Conservation (phyloP, 1,140 invertebrate genomes). For the Panagrolaimus sp. region DNA sequence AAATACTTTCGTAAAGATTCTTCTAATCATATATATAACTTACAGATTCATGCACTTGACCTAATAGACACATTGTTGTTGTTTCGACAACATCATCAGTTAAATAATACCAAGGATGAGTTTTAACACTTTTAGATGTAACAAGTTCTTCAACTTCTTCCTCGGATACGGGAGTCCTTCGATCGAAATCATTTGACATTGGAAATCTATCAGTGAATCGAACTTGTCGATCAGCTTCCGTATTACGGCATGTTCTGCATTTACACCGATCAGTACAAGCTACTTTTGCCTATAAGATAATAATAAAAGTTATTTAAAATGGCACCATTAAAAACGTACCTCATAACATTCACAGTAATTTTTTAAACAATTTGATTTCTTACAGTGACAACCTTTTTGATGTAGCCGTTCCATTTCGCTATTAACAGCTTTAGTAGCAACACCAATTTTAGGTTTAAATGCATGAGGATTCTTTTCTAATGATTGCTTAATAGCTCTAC, state of each 20-base stretch:
- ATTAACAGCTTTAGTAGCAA: constrained; percentile 41
- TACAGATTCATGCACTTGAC: constrained; percentile 78
- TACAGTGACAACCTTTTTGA: constrained; percentile 98
- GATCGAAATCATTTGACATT: constrained; percentile 37
- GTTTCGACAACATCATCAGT: constrained; percentile 89
- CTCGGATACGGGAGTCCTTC: constrained; percentile 30
- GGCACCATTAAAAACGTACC: constrained; percentile 64
- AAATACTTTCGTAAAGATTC: not conserved
- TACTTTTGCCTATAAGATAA: constrained; percentile 78
- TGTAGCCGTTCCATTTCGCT: constrained; percentile 70
- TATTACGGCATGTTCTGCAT: constrained; percentile 92
- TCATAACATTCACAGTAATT: constrained; percentile 99
- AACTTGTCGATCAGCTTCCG: constrained; percentile 69
- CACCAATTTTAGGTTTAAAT: constrained; percentile 93
- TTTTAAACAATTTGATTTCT: constrained; percentile 93
- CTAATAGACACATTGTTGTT: constrained; percentile 85
- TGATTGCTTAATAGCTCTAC: constrained; percentile 83
- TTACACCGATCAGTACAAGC: constrained; percentile 93
- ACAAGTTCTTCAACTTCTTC: constrained; percentile 27
- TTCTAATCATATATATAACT: constrained; percentile 58
- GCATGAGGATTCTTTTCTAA: constrained; percentile 87
- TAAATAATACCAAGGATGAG: constrained; percentile 70
- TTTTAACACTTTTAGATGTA: constrained; percentile 53
- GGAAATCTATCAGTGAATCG: constrained; percentile 68
- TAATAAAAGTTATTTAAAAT: constrained; percentile 23